Conservation (phyloP, 2,113 vertebrate genomes). For the Jacana jacana region DNA sequence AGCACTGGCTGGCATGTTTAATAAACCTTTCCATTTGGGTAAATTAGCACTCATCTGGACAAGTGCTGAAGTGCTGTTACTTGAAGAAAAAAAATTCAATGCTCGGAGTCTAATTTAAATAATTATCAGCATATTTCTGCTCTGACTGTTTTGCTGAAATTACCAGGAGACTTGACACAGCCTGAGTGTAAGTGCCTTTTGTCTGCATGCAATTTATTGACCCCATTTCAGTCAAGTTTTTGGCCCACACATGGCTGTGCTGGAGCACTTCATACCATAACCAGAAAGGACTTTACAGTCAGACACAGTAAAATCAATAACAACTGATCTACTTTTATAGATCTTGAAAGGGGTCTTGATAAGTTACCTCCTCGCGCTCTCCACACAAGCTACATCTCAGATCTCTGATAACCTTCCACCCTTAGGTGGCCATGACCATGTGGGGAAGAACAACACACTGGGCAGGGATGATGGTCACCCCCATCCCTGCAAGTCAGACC, state of each 20-base stretch:
- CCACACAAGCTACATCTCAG: background rate
- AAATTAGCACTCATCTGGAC: slow-evolving; percentile 75
- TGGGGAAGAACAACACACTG: background rate
- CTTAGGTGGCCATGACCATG: background rate
- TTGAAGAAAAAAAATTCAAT: slow-evolving; percentile 55
- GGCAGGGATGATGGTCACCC: background rate
- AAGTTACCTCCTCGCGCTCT: background rate
- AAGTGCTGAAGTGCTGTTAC: slow-evolving; percentile 72
- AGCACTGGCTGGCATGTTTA: slow-evolving; percentile 71
- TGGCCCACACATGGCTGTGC: background rate
- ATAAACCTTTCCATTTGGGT: slow-evolving; percentile 75
- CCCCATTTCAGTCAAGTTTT: slow-evolving; percentile 60
- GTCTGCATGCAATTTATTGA: slow-evolving; percentile 65
- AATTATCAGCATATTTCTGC: slow-evolving; percentile 73
- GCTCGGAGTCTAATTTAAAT: slow-evolving; percentile 67
- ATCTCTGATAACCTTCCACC: background rate
- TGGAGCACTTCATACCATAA: background rate
- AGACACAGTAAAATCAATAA: slow-evolving; percentile 23
- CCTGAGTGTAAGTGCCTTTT: slow-evolving; percentile 58
- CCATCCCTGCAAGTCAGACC: background rate
- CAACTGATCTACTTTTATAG: background rate
- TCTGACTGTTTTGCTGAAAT: slow-evolving; percentile 65
- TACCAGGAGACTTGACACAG: slow-evolving; percentile 58
- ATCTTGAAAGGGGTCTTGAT: background rate
- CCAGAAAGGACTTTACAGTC: background rate